These are phyloP conservation scores for Larimichthys crocea DNA, from an alignment of 2,113 vertebrate genomes.

Conservation along the genomic window DNA sequence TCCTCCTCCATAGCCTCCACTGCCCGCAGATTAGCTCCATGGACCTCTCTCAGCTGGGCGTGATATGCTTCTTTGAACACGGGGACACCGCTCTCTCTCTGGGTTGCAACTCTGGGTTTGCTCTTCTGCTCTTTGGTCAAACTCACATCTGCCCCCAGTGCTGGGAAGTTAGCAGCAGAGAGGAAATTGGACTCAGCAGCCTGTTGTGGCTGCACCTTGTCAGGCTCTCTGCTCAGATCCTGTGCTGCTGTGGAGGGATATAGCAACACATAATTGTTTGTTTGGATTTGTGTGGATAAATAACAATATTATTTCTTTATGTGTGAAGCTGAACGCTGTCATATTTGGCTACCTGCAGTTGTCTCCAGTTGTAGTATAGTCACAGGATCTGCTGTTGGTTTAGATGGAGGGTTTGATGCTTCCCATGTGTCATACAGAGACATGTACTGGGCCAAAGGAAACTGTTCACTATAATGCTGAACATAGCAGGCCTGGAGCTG, in stretches of 20 bases:
- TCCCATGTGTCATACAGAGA: conserved; percentile 70
- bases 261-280: neutral
- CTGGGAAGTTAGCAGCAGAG: conserved; percentile 68
- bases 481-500: conserved; percentile 69
- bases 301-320: neutral
- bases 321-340: neutral
- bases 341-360: conserved; percentile 53
- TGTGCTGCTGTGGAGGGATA: conserved; percentile 26
- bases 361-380: neutral
- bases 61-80: conserved; percentile 71
- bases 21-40: conserved; percentile 74
- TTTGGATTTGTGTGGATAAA: neutral
- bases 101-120: conserved; percentile 26
- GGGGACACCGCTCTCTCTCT: neutral
- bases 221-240: neutral
- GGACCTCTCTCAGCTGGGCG: conserved; percentile 78
- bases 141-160: conserved; percentile 39
- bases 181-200: neutral
- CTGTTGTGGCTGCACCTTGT: conserved; percentile 11
- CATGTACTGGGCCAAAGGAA: conserved; percentile 72
- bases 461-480: conserved; percentile 40
- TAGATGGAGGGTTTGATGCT: neutral
- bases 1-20: conserved; percentile 62
- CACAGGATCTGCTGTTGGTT: neutral
- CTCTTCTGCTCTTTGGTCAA: conserved; percentile 59